These are phyloP conservation scores for Girardia tigrina DNA, from an alignment of 2,888 invertebrate species.

Conservation along the genomic window DNA sequence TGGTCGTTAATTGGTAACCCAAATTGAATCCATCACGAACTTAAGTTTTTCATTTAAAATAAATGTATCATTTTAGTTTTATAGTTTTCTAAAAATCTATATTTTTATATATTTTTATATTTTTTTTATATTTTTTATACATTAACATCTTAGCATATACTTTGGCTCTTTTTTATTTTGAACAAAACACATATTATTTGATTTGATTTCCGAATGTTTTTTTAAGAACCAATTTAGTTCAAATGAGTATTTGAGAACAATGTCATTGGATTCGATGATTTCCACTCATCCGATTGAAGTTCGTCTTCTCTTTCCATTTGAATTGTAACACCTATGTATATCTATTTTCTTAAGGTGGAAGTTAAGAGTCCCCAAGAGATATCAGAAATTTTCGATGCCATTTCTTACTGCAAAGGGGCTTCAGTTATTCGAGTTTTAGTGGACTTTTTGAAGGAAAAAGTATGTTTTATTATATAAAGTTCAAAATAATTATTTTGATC, in stretches of 20 bases:
- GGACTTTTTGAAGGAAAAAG: conserved; percentile 73
- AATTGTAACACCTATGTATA: background rate
- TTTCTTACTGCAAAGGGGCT: conserved; percentile 87
- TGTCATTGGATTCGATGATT: conserved; percentile 65
- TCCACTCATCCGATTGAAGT: conserved; percentile 92
- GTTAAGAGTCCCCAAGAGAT: conserved; percentile 57
- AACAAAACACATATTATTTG: background rate
- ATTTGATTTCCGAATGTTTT: background rate
- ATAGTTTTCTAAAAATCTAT: no score
- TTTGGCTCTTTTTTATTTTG: no score
- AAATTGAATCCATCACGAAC: no score
- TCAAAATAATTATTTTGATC: no score
- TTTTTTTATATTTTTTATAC: no score
- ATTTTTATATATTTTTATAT: no score
- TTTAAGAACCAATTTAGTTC: conserved; percentile 88
- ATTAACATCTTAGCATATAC: no score
- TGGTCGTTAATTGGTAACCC: no score
- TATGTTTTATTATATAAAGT: conserved; percentile 39
- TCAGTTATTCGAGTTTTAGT: conserved; percentile 85
- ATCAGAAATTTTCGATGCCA: conserved; percentile 90
- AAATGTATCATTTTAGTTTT: background rate
- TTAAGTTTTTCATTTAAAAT: no score
- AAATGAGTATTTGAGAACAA: conserved; percentile 67
- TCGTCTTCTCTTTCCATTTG: background rate
- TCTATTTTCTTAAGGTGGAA: background rate